A percentile compares a stretch with the other conserved stretches of the same genome.
These are phyloP conservation scores for Clarias platycephalus DNA, from an alignment of 2,797 vertebrate genomes.

Conservation along the genomic window DNA sequence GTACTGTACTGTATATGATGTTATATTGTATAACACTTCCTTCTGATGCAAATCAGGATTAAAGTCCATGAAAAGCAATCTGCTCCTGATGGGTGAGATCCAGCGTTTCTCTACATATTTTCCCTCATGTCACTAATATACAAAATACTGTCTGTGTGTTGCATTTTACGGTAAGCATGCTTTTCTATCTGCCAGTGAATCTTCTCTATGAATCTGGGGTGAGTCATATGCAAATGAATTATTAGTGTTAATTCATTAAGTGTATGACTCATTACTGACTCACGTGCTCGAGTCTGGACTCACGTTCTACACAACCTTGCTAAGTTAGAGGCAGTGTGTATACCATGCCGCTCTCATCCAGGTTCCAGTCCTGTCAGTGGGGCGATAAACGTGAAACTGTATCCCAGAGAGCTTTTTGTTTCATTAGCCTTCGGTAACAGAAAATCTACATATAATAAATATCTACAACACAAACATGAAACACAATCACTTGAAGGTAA, in stretches of 20 bases:
- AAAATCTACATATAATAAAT: background rate
- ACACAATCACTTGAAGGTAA: background rate
- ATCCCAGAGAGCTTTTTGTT: background rate
- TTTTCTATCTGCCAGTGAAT: background rate
- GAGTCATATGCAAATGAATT: background rate
- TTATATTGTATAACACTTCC: background rate
- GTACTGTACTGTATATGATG: too few species aligned
- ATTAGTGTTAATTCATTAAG: background rate
- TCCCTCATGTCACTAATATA: background rate
- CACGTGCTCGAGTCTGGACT: background rate
- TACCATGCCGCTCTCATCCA: background rate
- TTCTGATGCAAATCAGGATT: background rate
- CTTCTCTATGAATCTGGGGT: background rate
- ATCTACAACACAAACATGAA: background rate
- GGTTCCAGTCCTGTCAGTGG: background rate
- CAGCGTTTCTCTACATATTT: background rate
- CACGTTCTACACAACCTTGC: background rate
- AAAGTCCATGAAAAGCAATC: background rate
- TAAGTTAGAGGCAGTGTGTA: background rate
- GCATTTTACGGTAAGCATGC: background rate
- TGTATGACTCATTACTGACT: background rate
- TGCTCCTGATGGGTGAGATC: background rate
- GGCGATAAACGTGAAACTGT: background rate
- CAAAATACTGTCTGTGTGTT: background rate
- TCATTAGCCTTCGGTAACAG: background rate